Evolutionary conservation across 2,888 invertebrate genomes (phyloP).

Genomic region (Stictocephala bisonia): DNA sequence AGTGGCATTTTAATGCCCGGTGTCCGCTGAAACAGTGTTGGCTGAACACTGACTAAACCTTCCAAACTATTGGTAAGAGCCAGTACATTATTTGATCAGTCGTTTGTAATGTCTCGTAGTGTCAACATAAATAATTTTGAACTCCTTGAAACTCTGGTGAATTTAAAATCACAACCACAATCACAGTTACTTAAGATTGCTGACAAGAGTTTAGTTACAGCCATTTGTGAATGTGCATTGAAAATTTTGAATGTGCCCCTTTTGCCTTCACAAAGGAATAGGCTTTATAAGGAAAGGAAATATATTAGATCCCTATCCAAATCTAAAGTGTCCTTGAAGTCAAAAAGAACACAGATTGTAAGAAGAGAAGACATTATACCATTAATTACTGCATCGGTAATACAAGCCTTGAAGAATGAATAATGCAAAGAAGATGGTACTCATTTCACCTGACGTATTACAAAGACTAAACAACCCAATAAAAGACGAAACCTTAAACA

Average conservation of each 20-base stretch:
- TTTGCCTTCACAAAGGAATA: neutral
- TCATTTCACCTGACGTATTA: neutral
- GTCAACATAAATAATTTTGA: neutral
- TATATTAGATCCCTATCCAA: neutral
- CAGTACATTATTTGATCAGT: neutral
- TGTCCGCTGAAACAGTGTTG: too few relatives aligned
- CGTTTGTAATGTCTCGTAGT: neutral
- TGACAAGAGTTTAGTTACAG: neutral
- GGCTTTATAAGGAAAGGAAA: neutral
- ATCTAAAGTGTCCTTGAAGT: neutral
- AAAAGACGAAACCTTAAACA: neutral
- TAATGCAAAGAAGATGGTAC: slow-evolving; percentile 10
- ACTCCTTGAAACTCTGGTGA: neutral
- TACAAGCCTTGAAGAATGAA: neutral
- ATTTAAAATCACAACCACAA: neutral
- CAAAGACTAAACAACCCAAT: neutral
- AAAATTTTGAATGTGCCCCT: slow-evolving; percentile 3
- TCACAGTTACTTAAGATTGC: neutral
- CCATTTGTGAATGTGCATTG: slow-evolving; percentile 2
- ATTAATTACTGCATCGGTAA: neutral
- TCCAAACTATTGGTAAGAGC: too few relatives aligned
- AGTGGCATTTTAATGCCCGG: too few relatives aligned
- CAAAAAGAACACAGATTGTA: neutral
- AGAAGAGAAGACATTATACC: neutral
- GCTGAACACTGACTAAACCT: too few relatives aligned